Evolutionary conservation across 2,888 invertebrate species (phyloP), one percentile per base, ranked within the genome.

Genomic region (Imbricaverruca yamaguchii): DNA sequence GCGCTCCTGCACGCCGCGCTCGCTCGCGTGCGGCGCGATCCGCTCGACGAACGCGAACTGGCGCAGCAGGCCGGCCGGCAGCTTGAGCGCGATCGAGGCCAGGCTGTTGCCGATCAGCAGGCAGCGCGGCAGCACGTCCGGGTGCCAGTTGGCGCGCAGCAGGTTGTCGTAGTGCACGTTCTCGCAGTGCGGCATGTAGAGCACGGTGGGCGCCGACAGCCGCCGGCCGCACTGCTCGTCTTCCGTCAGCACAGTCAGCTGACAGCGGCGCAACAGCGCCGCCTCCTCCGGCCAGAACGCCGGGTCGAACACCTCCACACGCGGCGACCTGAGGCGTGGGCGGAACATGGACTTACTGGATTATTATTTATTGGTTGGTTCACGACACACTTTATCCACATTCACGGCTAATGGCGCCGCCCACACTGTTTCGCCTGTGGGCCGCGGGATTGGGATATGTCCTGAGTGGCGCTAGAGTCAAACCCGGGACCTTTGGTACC

Each of bases 171-270:
- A 57, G 79, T 79, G 79, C 8, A 15, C 23, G 79, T 79, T 79
- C 79, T 79, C 79, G 53, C 79, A 79, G 79, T 79, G 79, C 23
- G 79, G 79, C 79, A 79, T 79, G 79, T 79, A 79, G 57, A 79
- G 57, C 3, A 79, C 57, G 7, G 79, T 23, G 57, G 79, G 57
- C 57, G 23, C 57, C 9, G 57, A 15, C 25, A 79, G 79, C 79
- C 79, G 79, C n/a, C 79, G 79, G n/a, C n/a, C 79, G 57, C 79
- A 79, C 79, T 59, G 79, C 57, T 79, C 79, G 25, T 79, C 25
- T 13, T 13, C 21, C 0, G 18, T 13, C 23, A 79, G 79, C 25
- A 79, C 79, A 25, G 11, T 21, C 23, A 79, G 25, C 1, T 13
- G 13, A 2, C 21, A 39, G 18, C 23, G 23, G 57, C 57, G 10